phyloP scores from a whole-genome alignment of 2,113 vertebrate genomes.

The Calidris pugnax region DNA sequence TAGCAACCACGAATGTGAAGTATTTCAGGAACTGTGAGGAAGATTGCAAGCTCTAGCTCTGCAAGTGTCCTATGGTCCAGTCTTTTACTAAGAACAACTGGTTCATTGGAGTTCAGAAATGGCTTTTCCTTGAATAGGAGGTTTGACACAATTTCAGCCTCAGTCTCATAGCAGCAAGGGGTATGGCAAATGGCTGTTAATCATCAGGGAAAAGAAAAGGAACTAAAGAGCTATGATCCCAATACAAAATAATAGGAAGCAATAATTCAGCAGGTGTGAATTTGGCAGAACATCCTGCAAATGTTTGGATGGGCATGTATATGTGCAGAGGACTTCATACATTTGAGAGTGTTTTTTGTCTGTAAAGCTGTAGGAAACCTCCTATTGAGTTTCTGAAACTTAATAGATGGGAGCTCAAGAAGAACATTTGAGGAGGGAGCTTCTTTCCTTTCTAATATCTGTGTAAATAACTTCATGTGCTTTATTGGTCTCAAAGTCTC shows the following conservation, averaged over 20 bases:
- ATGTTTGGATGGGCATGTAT: background rate
- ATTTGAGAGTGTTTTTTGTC: background rate
- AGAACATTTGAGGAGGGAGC: background rate
- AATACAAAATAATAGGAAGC: background rate
- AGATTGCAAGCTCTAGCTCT: background rate
- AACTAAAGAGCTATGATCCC: background rate
- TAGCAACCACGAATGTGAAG: background rate
- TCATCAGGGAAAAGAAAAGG: background rate
- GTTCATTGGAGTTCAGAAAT: background rate
- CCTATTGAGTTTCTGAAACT: background rate
- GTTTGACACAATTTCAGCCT: conserved; percentile 8
- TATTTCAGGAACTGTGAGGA: background rate
- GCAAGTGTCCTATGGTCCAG: background rate
- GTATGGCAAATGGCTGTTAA: background rate
- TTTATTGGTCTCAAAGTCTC: conserved; percentile 24
- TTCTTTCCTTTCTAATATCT: conserved; percentile 22
- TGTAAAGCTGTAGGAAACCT: background rate
- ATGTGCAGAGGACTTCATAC: background rate
- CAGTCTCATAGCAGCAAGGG: background rate
- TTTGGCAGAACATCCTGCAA: background rate
- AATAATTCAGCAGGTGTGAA: background rate
- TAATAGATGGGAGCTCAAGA: conserved; percentile 3
- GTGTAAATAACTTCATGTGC: conserved; percentile 25
- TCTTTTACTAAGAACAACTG: background rate
- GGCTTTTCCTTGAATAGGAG: background rate